Evolutionary conservation across 2,113 vertebrate species (phyloP).

Genomic region (Empidonax traillii): DNA sequence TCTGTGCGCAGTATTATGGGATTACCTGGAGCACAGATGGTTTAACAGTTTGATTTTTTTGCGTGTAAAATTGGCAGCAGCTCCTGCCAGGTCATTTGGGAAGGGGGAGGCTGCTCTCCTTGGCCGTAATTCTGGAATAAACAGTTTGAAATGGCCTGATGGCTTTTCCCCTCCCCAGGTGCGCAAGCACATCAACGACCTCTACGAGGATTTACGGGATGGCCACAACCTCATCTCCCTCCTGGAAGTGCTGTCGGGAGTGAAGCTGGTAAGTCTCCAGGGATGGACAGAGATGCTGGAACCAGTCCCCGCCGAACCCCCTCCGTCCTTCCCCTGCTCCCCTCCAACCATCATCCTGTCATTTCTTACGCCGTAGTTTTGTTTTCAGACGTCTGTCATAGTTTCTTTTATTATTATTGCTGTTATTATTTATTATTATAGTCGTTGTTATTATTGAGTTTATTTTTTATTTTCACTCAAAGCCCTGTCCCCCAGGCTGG

Average conservation of each 20-base stretch:
- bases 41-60: background rate
- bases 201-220: conserved; percentile 93
- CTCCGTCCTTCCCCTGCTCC: background rate
- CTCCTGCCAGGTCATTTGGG: background rate
- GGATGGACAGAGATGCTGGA: background rate
- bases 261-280: conserved; percentile 85
- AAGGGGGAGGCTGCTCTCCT: background rate
- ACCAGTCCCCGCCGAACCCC: fast-evolving
- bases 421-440: background rate
- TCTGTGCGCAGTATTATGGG: fast-evolving
- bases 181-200: conserved; percentile 93
- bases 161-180: conserved; percentile 72
- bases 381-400: background rate
- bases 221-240: conserved; percentile 96
- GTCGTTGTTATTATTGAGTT: background rate
- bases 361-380: background rate
- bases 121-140: background rate
- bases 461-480: background rate
- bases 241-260: conserved; percentile 94
- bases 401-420: background rate
- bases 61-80: background rate
- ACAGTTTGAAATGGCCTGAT: fast-evolving
- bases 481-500: background rate
- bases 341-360: background rate
- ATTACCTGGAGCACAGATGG: fast-evolving